Conservation (phyloP, 2,113 vertebrate species). For the Xiphias gladius region DNA sequence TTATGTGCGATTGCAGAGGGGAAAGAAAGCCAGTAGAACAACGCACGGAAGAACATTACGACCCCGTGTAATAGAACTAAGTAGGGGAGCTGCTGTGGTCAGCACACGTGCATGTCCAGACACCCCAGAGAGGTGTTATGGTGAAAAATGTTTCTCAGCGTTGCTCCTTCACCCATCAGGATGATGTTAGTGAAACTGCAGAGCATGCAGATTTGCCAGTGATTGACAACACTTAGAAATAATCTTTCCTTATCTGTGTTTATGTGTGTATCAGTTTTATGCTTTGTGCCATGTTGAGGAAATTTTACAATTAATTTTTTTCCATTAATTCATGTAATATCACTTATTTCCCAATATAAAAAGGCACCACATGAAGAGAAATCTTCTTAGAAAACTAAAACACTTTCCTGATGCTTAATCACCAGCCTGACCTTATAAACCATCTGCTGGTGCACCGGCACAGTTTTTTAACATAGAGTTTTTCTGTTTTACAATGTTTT, state of each 20-base stretch:
- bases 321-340: conserved; percentile 2
- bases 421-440: conserved; percentile 54
- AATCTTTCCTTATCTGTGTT: conserved; percentile 5
- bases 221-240: conserved; percentile 22
- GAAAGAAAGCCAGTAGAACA: conserved; percentile 53
- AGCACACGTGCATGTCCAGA: conserved; percentile 60
- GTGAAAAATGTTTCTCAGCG: conserved; percentile 68
- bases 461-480: conserved; percentile 1
- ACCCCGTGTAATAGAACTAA: conserved; percentile 70
- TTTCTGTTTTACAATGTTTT: conserved; percentile 68
- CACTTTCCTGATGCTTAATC: conserved; percentile 48
- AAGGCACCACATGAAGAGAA: not conserved
- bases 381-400: conserved; percentile 8
- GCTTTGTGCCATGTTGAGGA: not conserved
- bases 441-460: conserved; percentile 50
- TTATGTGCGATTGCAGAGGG: conserved; percentile 28
- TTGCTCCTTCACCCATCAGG: conserved; percentile 59
- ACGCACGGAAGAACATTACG: conserved; percentile 64
- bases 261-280: not conserved
- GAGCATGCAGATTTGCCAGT: conserved; percentile 14
- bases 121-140: conserved; percentile 62
- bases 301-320: not conserved
- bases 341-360: not conserved
- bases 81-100: conserved; percentile 76
- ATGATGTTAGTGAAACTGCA: conserved; percentile 35